Evolutionary conservation across 2,797 vertebrate genomes (phyloP), one percentile per base, ranked within the genome.

Genomic region (Notolepis coatsorum): DNA sequence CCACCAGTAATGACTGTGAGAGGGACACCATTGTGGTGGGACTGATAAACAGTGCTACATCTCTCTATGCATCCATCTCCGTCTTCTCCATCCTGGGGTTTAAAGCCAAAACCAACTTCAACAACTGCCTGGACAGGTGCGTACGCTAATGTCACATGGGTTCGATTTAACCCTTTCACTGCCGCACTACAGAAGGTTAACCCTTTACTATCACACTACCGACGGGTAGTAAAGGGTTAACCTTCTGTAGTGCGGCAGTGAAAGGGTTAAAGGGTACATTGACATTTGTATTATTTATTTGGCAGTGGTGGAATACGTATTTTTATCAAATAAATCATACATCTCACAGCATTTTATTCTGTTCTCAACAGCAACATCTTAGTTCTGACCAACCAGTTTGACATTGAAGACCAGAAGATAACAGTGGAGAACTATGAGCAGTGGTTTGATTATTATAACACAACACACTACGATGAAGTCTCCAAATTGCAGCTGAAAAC

Each of bases 1-100:
- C 52, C 60, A 53, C 67, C 75, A 98, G 96, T 79, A 98, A 97
- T 68, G 80, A 99, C 85, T 97, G 97, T 49, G 91, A 95, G 83
- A 91, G 90, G 62, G 97, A 98, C 4, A 92, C 96, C 0, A 35
- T 97, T 72, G 27, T 84, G 2, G 93, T 99, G 3, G 94, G 95
- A 45, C 7, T 94, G 31, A 91, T 95, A 57, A 98, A 99, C 84
- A 96, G 96, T 2, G 41, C 92, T 43, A 98, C 96, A 0, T 99
- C 97, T 1, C 61, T 99, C 37, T 98, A 95, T 0, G 96, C 93
- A 5, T 93, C 96, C 75, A 91, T 98, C 8, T 82, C 94, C 0
- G 80, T 98, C 50, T 99, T 99, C 75, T 89, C 95, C 54, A 89
- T 98, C 73, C 71, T 99, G 88, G 97, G 97, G 1, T 98, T 98